Evolutionary conservation across 2,797 vertebrate species (phyloP), one percentile per base, ranked within the genome.

Genomic region (Cuniculus paca): DNA sequence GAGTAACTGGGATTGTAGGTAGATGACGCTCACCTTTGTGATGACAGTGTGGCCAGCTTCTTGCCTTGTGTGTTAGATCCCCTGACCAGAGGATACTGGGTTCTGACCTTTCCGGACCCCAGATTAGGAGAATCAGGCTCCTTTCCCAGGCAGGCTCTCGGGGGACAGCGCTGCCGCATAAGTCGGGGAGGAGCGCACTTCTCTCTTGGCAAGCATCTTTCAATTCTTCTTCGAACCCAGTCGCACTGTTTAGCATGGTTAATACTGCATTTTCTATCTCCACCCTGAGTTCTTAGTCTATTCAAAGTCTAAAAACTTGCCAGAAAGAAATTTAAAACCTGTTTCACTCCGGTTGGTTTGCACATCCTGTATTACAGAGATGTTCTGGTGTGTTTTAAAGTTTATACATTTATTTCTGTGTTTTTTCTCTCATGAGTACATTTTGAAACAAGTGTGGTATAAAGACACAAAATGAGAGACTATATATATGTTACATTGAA

Each of bases 241-340:
- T 79, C 78, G 17, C n/a, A 61, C 12, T 0, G 2, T 36, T 74
- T 6, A 75, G 34, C 72, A 2, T 91, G 74, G 8, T 52, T 39
- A 39, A 16, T 2, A 2, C 13, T 80, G 6, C 63, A 72, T 68
- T 45, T 60, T 34, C 26, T 75, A 65, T 54, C 60, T n/a, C 24
- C 17, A 36, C 61, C 6, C 10, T 8, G 42, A 11, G 74, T 95
- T 88, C 34, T 90, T 26, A 88, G 61, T 26, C 48, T 84, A 48
- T n/a, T 85, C 78, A 61, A 58, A 75, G 74, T 60, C 65, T 56
- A 89, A 86, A 78, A 74, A 74, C n/a, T 70, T 80, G 13, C 39
- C 89, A 87, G 78, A 94, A 92, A 74, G 39, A 92, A 65, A 83
- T 89, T 63, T 39, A 24, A 63, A 92, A 65, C 52, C 24, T 70